Conservation (phyloP, 2,113 vertebrate genomes). For the Myiagra hebetior region DNA sequence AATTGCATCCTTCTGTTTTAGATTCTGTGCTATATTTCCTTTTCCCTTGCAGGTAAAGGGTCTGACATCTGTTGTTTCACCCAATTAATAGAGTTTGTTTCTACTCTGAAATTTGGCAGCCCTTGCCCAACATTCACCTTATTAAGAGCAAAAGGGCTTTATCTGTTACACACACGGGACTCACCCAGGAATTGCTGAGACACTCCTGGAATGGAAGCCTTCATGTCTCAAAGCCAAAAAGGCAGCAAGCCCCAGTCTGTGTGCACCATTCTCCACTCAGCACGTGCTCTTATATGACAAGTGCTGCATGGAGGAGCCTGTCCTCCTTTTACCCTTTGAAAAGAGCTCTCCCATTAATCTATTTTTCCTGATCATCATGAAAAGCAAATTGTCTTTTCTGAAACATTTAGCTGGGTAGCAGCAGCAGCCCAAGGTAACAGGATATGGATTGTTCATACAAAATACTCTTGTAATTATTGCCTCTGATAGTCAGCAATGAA, state of each 20-base stretch:
- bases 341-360: background rate
- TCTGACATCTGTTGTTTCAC: background rate
- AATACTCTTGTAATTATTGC: conserved; percentile 8
- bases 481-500: background rate
- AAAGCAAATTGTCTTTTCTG: background rate
- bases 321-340: background rate
- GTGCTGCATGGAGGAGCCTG: background rate
- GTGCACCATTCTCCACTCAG: background rate
- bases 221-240: background rate
- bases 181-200: background rate
- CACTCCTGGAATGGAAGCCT: background rate
- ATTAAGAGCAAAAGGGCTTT: background rate
- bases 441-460: background rate
- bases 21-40: background rate
- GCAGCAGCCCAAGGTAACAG: background rate
- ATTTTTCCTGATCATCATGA: background rate
- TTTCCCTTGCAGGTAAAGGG: background rate
- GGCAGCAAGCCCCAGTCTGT: background rate
- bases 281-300: background rate
- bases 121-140: background rate
- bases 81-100: background rate
- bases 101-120: background rate
- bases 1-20: background rate
- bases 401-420: background rate
- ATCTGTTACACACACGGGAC: background rate